phyloP scores from a whole-genome alignment of 2,797 vertebrate species.

The Hydrophis major region DNA sequence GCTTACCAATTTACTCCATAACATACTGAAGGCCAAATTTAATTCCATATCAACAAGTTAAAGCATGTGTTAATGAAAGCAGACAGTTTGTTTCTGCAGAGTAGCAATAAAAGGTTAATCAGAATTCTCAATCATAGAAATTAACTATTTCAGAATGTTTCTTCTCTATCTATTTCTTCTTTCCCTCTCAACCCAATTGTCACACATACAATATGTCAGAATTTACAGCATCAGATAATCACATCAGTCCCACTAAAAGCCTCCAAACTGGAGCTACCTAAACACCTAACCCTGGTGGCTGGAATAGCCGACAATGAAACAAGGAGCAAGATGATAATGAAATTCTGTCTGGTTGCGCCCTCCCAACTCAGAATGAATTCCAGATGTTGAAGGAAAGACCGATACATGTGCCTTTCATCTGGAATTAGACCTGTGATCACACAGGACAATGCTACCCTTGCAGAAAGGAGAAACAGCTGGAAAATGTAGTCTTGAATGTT shows the following conservation, averaged over 20 bases:
- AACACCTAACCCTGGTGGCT: constrained; percentile 73
- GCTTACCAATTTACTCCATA: constrained; percentile 7
- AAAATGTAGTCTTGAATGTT: not conserved
- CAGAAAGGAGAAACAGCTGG: not conserved
- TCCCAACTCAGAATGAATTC: constrained; percentile 77
- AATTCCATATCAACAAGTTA: constrained; percentile 25
- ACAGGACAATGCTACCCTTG: constrained; percentile 39
- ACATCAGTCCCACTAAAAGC: constrained; percentile 32
- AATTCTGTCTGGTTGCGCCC: constrained; percentile 69
- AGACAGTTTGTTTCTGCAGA: not conserved
- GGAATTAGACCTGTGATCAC: constrained; percentile 41
- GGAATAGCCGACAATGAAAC: constrained; percentile 69
- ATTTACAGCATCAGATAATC: not conserved
- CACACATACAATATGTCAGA: constrained; percentile 16
- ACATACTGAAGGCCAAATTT: constrained; percentile 21
- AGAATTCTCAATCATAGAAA: not conserved
- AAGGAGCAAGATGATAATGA: constrained; percentile 61
- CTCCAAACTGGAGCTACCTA: constrained; percentile 64
- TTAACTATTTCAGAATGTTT: not conserved
- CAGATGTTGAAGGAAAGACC: constrained; percentile 79
- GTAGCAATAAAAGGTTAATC: constrained; percentile 15
- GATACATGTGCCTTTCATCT: constrained; percentile 52
- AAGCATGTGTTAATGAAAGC: constrained; percentile 22
- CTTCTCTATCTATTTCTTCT: rapidly evolving
- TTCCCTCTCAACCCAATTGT: rapidly evolving